phyloP scores from a whole-genome alignment of 2,113 vertebrate species.

The Macaca mulatta region DNA sequence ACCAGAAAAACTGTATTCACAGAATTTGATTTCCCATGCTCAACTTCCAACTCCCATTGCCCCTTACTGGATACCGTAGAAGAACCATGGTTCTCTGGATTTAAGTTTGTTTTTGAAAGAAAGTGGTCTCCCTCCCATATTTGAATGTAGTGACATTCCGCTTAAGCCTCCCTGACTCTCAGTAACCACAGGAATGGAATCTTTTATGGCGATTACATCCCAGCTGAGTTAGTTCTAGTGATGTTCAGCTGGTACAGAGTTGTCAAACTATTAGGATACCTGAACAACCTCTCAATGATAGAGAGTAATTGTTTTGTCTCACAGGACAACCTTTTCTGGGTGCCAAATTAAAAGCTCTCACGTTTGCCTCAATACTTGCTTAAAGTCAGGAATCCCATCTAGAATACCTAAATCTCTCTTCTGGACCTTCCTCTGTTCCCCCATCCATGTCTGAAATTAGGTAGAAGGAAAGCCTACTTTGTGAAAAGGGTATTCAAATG shows the following conservation, averaged over 20 bases:
- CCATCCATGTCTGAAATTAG: neutral
- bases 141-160: neutral
- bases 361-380: neutral
- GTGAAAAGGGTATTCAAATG: neutral
- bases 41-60: neutral
- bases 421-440: neutral
- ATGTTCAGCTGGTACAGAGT: neutral
- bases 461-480: neutral
- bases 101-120: neutral
- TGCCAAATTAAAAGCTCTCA: neutral
- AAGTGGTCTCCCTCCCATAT: neutral
- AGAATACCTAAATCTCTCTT: neutral
- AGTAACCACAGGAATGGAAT: neutral
- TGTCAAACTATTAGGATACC: neutral
- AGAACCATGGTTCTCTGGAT: neutral
- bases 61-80: neutral
- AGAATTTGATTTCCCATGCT: neutral
- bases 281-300: neutral
- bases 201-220: neutral
- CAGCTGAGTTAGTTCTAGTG: neutral
- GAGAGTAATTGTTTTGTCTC: neutral
- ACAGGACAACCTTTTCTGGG: neutral
- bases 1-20: neutral
- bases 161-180: neutral
- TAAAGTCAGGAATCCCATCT: neutral